phyloP scores from a whole-genome alignment of 2,888 invertebrate genomes.

The Listrodromus nycthemerus region DNA sequence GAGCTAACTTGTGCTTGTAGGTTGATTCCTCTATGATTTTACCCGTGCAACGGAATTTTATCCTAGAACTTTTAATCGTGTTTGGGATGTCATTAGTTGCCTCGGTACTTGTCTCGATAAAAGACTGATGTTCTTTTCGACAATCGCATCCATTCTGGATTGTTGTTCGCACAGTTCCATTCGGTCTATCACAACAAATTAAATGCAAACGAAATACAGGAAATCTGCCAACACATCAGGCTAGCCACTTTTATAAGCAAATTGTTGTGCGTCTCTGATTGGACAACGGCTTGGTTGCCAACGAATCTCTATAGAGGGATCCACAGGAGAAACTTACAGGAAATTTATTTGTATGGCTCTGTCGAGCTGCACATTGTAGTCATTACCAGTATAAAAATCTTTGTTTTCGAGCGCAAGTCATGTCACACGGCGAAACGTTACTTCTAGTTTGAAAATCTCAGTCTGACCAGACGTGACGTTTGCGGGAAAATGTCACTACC shows the following conservation, averaged over 20 bases:
- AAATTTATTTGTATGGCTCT: neutral
- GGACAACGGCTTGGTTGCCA: neutral
- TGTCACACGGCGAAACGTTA: too few relatives aligned
- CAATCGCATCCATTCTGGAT: neutral
- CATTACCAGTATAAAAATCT: neutral
- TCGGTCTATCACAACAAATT: neutral
- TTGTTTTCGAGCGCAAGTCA: too few relatives aligned
- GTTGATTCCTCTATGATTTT: slow-evolving; percentile 46
- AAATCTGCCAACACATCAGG: neutral
- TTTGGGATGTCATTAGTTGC: neutral
- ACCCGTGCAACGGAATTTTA: slow-evolving; percentile 51
- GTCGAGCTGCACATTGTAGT: neutral
- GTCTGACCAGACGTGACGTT: too few relatives aligned
- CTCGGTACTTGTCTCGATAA: neutral
- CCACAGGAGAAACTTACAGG: neutral
- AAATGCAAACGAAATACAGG: neutral
- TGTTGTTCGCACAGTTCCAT: neutral
- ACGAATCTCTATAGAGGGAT: neutral
- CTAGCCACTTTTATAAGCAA: neutral
- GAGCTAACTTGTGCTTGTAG: slow-evolving; percentile 16
- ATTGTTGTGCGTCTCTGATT: neutral
- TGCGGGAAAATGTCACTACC: neutral
- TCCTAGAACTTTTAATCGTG: slow-evolving; percentile 2
- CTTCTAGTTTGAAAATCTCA: too few relatives aligned
- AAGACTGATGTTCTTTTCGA: neutral